Evolutionary conservation across 2,113 vertebrate genomes (phyloP), one percentile per base, ranked within the genome.

Genomic region (Ceuthmochares aereus): DNA sequence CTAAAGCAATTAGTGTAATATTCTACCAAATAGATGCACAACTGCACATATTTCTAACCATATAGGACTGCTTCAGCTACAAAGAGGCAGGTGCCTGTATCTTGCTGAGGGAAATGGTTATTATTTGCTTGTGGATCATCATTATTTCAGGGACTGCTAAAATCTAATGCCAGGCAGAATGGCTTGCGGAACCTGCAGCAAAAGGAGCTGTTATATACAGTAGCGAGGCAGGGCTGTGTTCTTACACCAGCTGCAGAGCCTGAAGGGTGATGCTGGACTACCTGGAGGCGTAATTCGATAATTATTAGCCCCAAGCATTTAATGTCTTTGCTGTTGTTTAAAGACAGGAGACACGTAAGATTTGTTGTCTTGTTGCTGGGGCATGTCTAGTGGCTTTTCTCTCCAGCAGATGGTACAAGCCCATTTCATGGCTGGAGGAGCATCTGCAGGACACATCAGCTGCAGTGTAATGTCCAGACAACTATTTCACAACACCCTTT

Each of bases 11-110:
- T 49, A 22, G 30, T 14, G 23, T 25, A 17, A 76, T 21, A 16
- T 63, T 86, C 45, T 78, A 58, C 43, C 58, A 68, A 45, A 45
- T 2, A 62, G 37, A 40, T 23, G 18, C 55, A 62, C 55, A 52
- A 12, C 49, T 56, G 74, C 72, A 47, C 0, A 0, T 19, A 10
- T n/a, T 73, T 85, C 52, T 82, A 72, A 90, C 17, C 0, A 0
- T 10, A 4, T 16, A 64, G 21, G 67, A 36, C 54, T 59, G 59
- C 70, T 64, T 69, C 77, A 72, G 30, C 45, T 6, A 1, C 29
- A 34, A 27, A 56, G 59, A 86, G 45, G 27, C 66, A 82, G 32
- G 13, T 63, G 25, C 47, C 19, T 45, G 56, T 22, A 47, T 59
- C 68, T 88, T 54, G 42, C 62, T 69, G 40, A 62, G 40, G 30